These are phyloP conservation scores for Xyrauchen texanus DNA, from an alignment of 2,113 vertebrate species.

Conservation along the genomic window DNA sequence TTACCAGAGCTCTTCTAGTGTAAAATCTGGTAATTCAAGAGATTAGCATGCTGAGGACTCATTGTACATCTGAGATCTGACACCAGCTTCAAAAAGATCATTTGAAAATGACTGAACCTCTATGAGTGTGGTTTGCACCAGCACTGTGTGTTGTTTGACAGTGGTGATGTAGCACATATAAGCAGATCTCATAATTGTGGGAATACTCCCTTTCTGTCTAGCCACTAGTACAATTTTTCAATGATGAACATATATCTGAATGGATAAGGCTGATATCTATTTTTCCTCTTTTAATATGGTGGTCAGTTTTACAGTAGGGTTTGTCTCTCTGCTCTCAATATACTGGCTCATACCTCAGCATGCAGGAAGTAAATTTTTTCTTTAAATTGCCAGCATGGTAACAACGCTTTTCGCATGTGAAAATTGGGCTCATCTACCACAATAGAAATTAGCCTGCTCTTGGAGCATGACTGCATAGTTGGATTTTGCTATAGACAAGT, in stretches of 20 bases:
- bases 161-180: conserved; percentile 17
- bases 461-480: conserved; percentile 65
- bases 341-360: conserved; percentile 74
- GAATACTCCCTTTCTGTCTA: background rate
- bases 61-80: conserved; percentile 27
- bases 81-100: conserved; percentile 51
- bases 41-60: conserved; percentile 7
- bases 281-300: conserved; percentile 13
- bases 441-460: conserved; percentile 39
- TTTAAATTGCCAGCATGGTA: conserved; percentile 71
- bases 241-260: background rate
- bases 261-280: background rate
- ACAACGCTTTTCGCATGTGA: conserved; percentile 74
- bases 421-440: conserved; percentile 55
- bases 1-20: conserved; percentile 37
- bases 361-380: conserved; percentile 72
- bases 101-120: conserved; percentile 20
- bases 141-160: conserved; percentile 18
- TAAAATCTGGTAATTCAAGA: conserved; percentile 22
- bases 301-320: conserved; percentile 11
- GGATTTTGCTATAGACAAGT: conserved; percentile 43
- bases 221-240: background rate
- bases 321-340: conserved; percentile 74
- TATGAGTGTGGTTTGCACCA: conserved; percentile 9
- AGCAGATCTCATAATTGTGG: background rate